These are phyloP conservation scores for Nasonia oneida DNA, from an alignment of 2,888 invertebrate genomes.

Conservation along the genomic window DNA sequence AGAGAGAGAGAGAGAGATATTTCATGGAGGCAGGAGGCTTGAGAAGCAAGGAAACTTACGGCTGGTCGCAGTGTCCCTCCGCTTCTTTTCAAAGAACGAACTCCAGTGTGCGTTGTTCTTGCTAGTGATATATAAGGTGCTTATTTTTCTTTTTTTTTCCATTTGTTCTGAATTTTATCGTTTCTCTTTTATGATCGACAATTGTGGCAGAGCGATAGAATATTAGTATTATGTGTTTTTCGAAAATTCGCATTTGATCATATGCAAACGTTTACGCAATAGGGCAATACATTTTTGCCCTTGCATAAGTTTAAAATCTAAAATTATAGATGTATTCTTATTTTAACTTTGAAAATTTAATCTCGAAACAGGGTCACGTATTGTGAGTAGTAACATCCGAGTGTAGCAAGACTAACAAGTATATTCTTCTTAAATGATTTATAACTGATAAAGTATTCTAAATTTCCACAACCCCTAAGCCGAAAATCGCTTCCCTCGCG, in stretches of 20 bases:
- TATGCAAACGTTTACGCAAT: background rate
- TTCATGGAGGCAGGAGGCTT: slow-evolving; percentile 31
- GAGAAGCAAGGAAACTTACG: slow-evolving; percentile 46
- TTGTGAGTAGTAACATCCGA: too few species aligned
- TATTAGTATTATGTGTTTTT: background rate
- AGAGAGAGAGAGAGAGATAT: slow-evolving; percentile 25
- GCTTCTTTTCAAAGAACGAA: slow-evolving; percentile 64
- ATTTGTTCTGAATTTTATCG: background rate
- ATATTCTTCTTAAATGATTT: background rate
- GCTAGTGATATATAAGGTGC: background rate
- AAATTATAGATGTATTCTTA: too few species aligned
- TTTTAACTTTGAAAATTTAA: too few species aligned
- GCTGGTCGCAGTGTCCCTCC: slow-evolving; percentile 69
- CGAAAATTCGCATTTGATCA: background rate
- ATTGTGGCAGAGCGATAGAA: background rate
- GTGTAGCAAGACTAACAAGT: background rate
- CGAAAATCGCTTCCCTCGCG: background rate
- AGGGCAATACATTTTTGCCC: too few species aligned
- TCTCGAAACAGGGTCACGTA: too few species aligned
- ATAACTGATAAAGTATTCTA: background rate
- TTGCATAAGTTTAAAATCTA: too few species aligned
- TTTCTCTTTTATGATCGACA: background rate
- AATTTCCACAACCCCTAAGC: background rate
- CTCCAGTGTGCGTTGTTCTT: slow-evolving; percentile 61
- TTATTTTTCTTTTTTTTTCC: background rate